A percentile compares a stretch with the other conserved stretches of the same genome.
These are phyloP conservation scores for Acanthornis magna DNA, from an alignment of 2,797 vertebrate species.

Conservation along the genomic window DNA sequence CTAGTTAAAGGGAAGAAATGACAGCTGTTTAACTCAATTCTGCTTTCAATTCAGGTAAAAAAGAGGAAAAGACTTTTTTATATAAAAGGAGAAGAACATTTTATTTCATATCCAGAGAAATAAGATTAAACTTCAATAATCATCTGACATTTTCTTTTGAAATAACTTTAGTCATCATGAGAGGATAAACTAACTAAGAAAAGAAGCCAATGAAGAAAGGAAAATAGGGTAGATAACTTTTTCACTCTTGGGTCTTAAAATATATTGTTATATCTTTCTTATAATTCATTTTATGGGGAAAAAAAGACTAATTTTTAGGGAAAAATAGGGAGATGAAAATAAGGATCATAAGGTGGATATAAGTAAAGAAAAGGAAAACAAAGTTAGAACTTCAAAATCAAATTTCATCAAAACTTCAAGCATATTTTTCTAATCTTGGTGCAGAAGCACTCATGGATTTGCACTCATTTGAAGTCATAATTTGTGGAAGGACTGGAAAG, in stretches of 20 bases:
- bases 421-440: background rate
- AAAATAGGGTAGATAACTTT: background rate
- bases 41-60: background rate
- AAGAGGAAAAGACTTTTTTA: background rate
- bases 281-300: background rate
- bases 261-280: background rate
- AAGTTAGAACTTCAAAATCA: background rate
- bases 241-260: background rate
- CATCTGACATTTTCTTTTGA: background rate
- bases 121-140: background rate
- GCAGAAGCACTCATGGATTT: background rate
- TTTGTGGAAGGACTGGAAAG: background rate
- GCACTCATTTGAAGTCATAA: background rate
- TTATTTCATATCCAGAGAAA: background rate
- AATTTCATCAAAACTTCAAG: background rate
- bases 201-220: background rate
- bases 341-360: background rate
- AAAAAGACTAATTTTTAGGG: background rate
- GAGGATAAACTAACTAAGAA: background rate
- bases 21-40: background rate
- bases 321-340: background rate
- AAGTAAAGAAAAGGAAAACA: background rate
- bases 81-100: background rate
- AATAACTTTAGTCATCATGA: background rate
- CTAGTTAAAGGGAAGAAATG: background rate